These are phyloP conservation scores for Caenorhabditis becei DNA, from an alignment of 2,888 invertebrate genomes.

Conservation along the genomic window DNA sequence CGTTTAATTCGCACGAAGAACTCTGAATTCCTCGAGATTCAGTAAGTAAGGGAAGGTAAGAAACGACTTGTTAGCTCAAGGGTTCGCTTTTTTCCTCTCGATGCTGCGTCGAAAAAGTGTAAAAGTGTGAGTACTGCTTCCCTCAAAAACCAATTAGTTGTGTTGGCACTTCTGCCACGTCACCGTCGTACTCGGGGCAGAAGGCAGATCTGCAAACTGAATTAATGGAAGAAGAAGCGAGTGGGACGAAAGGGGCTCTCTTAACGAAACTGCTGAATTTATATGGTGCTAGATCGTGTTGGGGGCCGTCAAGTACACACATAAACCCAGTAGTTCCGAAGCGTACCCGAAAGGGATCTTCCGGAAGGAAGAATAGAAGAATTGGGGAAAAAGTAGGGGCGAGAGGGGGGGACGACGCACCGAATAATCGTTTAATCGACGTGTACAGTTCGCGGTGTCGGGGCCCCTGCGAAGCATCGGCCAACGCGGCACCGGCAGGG, in stretches of 20 bases:
- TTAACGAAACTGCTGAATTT: conserved; percentile 62
- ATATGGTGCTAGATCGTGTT: conserved; percentile 65
- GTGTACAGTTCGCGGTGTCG: conserved; percentile 42
- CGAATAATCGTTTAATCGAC: conserved; percentile 55
- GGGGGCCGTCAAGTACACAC: conserved; percentile 62
- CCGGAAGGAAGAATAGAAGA: neutral
- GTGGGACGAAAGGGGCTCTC: conserved; percentile 20
- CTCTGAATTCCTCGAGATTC: no score
- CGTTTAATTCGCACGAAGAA: no score
- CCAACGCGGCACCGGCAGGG: conserved; percentile 31
- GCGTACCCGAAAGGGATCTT: conserved; percentile 3
- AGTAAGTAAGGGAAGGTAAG: no score
- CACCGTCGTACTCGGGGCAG: conserved; percentile 86
- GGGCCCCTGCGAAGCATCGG: conserved; percentile 12
- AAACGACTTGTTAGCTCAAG: no score
- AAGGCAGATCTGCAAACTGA: neutral
- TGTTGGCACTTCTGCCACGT: conserved; percentile 3
- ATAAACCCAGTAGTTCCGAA: conserved; percentile 62
- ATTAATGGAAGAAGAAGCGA: neutral
- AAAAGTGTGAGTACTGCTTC: conserved; percentile 2
- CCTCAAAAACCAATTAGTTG: conserved; percentile 2
- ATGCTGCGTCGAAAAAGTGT: neutral
- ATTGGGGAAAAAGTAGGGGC: neutral
- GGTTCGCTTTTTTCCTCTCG: neutral
- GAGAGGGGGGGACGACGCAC: neutral